phyloP scores from a whole-genome alignment of 2,888 invertebrate genomes.

The Patella caerulea region DNA sequence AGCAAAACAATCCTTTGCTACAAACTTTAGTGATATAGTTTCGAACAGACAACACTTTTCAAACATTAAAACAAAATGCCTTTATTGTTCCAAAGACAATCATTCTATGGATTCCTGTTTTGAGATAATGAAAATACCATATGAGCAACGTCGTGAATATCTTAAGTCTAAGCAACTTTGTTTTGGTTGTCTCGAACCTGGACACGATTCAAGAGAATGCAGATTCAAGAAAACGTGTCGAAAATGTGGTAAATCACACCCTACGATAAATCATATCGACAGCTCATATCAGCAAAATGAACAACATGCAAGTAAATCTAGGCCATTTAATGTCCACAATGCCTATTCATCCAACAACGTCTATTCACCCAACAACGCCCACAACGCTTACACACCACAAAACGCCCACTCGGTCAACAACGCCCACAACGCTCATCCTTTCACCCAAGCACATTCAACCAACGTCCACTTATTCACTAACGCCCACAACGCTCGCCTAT shows the following conservation, averaged over 20 bases:
- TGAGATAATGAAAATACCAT: not conserved
- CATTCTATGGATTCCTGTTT: not conserved
- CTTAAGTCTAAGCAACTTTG: not conserved
- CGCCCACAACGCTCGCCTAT: too few species aligned
- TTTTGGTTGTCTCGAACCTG: not conserved
- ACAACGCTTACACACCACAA: too few species aligned
- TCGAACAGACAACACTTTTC: not conserved
- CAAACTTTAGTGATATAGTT: not conserved
- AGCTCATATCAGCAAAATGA: not conserved
- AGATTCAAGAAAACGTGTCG: not conserved
- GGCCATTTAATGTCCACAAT: not conserved
- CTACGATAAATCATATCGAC: not conserved
- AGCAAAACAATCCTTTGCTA: not conserved
- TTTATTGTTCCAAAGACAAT: not conserved
- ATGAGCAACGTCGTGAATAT: not conserved
- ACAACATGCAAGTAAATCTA: not conserved
- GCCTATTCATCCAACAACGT: not conserved
- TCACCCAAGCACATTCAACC: too few species aligned
- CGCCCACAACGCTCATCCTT: not conserved
- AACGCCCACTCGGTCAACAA: too few species aligned
- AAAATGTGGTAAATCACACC: conserved; percentile 7
- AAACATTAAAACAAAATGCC: not conserved
- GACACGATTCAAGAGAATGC: not conserved
- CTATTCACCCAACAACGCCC: too few species aligned
- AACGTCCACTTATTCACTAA: too few species aligned